phyloP scores from a whole-genome alignment of 2,888 invertebrate species.

The Leucophenga maculata region DNA sequence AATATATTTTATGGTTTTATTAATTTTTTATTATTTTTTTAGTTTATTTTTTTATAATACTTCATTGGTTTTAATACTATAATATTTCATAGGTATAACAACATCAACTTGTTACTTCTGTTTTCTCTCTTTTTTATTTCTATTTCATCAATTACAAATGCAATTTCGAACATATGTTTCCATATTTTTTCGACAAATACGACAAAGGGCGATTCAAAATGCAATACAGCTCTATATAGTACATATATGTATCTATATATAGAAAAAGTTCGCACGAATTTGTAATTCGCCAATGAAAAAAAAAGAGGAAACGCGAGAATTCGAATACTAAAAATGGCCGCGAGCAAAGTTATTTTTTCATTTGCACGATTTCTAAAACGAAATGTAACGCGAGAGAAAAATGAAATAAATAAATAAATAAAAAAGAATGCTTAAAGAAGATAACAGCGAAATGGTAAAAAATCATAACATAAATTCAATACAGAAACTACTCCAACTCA shows the following conservation, averaged over 20 bases:
- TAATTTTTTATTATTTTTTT: neutral
- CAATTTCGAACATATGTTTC: neutral
- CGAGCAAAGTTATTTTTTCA: conserved; percentile 71
- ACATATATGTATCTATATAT: conserved; percentile 1
- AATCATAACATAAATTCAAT: conserved; percentile 28
- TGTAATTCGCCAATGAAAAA: neutral
- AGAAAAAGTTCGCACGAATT: neutral
- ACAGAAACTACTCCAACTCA: conserved; percentile 3
- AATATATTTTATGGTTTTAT: neutral
- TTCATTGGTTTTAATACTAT: conserved; percentile 1
- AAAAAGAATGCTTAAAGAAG: conserved; percentile 15
- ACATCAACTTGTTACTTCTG: conserved; percentile 11
- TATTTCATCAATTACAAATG: neutral
- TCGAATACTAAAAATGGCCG: conserved; percentile 47
- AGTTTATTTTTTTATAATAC: neutral
- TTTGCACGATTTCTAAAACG: conserved; percentile 67
- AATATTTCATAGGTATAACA: conserved; percentile 9
- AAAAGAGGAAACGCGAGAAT: conserved; percentile 8
- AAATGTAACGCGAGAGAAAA: conserved; percentile 36
- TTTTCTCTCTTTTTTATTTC: neutral
- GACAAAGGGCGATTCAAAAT: neutral
- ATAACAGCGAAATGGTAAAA: conserved; percentile 15
- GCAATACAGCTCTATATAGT: neutral
- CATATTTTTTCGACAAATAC: no score
- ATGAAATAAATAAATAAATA: conserved; percentile 29